Base-by-base conservation (phyloP, 2,888 invertebrate species). In the Volucella zonaria region DNA sequence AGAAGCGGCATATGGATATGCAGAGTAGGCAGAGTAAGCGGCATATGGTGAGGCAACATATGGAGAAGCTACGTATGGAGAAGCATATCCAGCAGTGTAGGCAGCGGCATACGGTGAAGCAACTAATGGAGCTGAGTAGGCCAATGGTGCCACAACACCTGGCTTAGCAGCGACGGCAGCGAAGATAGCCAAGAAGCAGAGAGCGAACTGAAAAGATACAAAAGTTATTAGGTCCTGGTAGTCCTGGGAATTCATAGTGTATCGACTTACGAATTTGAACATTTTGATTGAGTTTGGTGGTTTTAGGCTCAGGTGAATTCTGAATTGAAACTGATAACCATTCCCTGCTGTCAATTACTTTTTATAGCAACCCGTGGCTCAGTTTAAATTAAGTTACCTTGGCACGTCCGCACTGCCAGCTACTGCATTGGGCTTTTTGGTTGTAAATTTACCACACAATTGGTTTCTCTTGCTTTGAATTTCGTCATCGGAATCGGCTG, bases 121-220 rank as follows among this genome's bases (percentile, higher is more conserved):
- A 38, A 86, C 61, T 49, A 86, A 86, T 11, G 88, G 88, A 11
- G 89, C 66, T 6, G 86, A 90, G 87, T 88, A 87, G 51, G 89
- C 62, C 82, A 90, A 38, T n/a, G 88, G 88, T 45, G 88, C 87
- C n/a, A 88, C 73, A 18, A 90, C 74, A 18, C 87, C 90, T 0
- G 89, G 90, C 82, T 89, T 89, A 75, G 90, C 89, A 58, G 88
- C 87, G 38, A 87, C 88, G 81, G 87, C 77, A 45, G 90, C 89
- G 64, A 89, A 82, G 14, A 89, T 23, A 73, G 89, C 89, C 85
- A 89, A 86, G 64, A 89, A 88, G 87, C 89, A 90, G 40, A 90
- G 56, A 83, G 89, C 71, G 42, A 80, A 42, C 80, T 83, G 11
- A 4, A 62, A 56, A 11, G 12, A 58, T 31, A 40, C 12, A 47